Conservation (phyloP, 2,888 invertebrate genomes). For the Leucophenga maculata region DNA sequence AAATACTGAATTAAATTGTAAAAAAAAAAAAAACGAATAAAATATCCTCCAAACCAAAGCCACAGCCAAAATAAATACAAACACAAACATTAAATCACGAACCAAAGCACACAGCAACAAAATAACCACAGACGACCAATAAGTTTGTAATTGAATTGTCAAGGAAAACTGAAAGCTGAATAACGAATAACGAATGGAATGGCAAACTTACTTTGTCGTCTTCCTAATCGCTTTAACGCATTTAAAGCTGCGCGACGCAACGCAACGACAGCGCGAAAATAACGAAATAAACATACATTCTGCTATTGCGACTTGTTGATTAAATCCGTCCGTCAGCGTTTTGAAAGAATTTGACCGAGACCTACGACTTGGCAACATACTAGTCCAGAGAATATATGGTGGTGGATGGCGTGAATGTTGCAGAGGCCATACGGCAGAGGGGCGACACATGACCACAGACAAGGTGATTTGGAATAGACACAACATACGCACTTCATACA, state of each 20-base stretch:
- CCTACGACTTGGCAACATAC: neutral
- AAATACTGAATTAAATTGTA: too few species aligned
- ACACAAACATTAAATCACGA: conserved; percentile 34
- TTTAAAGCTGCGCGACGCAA: conserved; percentile 10
- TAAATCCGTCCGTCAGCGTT: conserved; percentile 3
- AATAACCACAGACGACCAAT: conserved; percentile 55
- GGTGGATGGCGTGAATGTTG: neutral
- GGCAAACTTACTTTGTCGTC: conserved; percentile 27
- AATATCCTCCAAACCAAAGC: too few species aligned
- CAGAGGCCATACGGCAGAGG: neutral
- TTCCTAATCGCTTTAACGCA: conserved; percentile 54
- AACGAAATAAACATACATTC: neutral
- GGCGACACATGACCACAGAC: conserved; percentile 31
- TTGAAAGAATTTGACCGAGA: neutral
- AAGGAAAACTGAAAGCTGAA: conserved; percentile 28
- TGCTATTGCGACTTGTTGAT: conserved; percentile 53
- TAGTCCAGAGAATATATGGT: neutral
- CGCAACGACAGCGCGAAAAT: neutral
- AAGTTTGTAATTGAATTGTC: conserved; percentile 61
- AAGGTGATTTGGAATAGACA: neutral
- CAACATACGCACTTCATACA: conserved; percentile 1
- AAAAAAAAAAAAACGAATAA: too few species aligned
- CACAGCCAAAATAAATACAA: neutral
- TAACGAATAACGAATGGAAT: neutral
- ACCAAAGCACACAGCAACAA: conserved; percentile 32